Percentiles rank a stretch among this genome's conserved stretches.
These are phyloP conservation scores for Zaprionus africanus DNA, from an alignment of 1,140 invertebrate species.

Conservation along the genomic window DNA sequence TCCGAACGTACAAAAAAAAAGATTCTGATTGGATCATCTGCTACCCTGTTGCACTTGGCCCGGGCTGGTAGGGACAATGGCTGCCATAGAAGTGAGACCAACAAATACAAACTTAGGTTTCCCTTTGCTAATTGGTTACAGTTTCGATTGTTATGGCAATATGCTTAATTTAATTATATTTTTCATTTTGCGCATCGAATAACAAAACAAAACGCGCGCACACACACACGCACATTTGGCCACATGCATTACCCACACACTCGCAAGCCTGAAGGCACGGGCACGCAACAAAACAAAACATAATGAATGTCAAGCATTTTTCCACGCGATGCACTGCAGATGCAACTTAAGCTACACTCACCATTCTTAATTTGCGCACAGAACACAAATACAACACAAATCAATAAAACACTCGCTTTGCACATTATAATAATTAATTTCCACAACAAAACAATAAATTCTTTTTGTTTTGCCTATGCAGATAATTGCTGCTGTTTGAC, in stretches of 20 bases:
- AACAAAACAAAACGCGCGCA: conserved; percentile 67
- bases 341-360: conserved; percentile 3
- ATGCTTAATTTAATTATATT: conserved; percentile 64
- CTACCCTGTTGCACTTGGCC: conserved; percentile 15
- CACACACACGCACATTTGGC: conserved; percentile 17
- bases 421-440: conserved; percentile 22
- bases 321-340: neutral
- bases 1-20: neutral
- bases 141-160: conserved; percentile 31
- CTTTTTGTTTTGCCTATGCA: conserved; percentile 17
- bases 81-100: conserved; percentile 3
- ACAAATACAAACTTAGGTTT: neutral
- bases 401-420: conserved; percentile 29
- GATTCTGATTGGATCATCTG: conserved; percentile 8
- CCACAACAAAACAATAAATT: conserved; percentile 12
- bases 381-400: conserved; percentile 18
- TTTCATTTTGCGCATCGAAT: conserved; percentile 64
- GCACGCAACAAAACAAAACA: conserved; percentile 31
- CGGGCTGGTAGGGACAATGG: conserved; percentile 4
- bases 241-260: conserved; percentile 15
- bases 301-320: conserved; percentile 11
- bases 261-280: conserved; percentile 11
- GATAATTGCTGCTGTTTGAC: conserved; percentile 10
- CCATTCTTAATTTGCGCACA: conserved; percentile 23
- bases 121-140: conserved; percentile 7